phyloP scores from a whole-genome alignment of 2,888 invertebrate genomes.

The Teleiodes luculella region DNA sequence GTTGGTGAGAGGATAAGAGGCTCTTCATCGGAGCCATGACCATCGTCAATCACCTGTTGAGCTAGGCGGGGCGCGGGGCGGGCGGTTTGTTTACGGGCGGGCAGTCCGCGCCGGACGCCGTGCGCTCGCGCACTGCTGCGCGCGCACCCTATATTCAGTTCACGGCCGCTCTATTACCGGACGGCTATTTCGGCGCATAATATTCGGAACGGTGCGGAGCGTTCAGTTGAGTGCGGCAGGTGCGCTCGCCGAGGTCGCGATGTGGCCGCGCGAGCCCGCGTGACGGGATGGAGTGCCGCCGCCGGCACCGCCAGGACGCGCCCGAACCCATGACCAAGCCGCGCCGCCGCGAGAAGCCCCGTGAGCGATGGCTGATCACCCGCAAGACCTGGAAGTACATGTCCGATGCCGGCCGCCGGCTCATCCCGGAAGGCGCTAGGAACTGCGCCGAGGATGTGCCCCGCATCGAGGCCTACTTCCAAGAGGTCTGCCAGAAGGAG shows the following conservation, averaged over 20 bases:
- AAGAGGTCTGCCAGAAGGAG: constrained; percentile 88
- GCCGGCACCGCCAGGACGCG: constrained; percentile 62
- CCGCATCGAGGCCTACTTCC: constrained; percentile 90
- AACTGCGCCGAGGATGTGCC: constrained; percentile 87
- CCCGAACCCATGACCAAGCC: constrained; percentile 78
- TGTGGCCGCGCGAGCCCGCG: constrained; percentile 43
- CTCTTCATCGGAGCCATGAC: constrained; percentile 32
- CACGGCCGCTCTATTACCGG: constrained; percentile 74
- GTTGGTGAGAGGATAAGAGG: background rate
- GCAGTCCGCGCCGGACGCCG: constrained; percentile 25
- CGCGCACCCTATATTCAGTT: constrained; percentile 70
- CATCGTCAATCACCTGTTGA: constrained; percentile 41
- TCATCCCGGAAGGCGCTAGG: constrained; percentile 89
- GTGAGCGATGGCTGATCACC: constrained; percentile 92
- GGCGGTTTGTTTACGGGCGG: constrained; percentile 26
- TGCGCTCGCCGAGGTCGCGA: constrained; percentile 59
- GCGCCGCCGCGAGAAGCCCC: constrained; percentile 78
- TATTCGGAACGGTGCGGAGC: constrained; percentile 63
- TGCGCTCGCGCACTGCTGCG: constrained; percentile 40
- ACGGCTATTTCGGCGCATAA: constrained; percentile 73
- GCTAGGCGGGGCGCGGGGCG: constrained; percentile 28
- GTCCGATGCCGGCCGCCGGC: constrained; percentile 92
- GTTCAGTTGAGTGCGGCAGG: constrained; percentile 69
- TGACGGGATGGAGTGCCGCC: constrained; percentile 64
- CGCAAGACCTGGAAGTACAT: constrained; percentile 95